phyloP scores from a whole-genome alignment of 2,888 invertebrate genomes.

The Drosophila paranaensis region DNA sequence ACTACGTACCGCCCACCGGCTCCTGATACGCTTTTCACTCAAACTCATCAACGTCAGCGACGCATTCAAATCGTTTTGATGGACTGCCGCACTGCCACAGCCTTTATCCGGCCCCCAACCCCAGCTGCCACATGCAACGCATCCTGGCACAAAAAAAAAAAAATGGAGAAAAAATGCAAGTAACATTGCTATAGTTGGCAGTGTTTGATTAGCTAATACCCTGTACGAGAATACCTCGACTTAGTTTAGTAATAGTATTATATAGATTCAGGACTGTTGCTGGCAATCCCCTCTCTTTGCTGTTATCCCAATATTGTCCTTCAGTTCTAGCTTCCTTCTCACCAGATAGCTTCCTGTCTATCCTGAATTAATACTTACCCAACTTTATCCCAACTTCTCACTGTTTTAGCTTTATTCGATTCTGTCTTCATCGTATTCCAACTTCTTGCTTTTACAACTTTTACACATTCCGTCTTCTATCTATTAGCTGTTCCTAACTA shows the following conservation, averaged over 20 bases:
- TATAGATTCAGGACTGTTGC: too few relatives aligned
- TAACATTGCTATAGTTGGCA: not conserved
- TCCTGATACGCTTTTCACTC: conserved; percentile 65
- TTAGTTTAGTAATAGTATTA: not conserved
- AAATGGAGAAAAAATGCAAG: conserved; percentile 13
- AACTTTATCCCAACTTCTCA: too few relatives aligned
- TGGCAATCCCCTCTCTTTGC: not conserved
- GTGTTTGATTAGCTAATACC: not conserved
- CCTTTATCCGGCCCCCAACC: conserved; percentile 33
- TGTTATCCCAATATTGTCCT: not conserved
- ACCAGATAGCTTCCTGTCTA: too few relatives aligned
- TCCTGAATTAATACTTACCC: too few relatives aligned
- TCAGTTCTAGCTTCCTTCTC: too few relatives aligned
- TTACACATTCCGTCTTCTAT: not conserved
- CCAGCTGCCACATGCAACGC: conserved; percentile 48
- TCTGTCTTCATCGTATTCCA: not conserved
- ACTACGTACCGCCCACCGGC: conserved; percentile 3
- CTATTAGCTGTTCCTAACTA: too few relatives aligned
- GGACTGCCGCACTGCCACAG: conserved; percentile 68
- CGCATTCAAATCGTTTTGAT: conserved; percentile 84
- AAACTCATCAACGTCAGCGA: conserved; percentile 83
- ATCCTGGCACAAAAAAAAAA: conserved; percentile 69
- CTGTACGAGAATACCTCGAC: not conserved
- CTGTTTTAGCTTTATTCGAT: too few relatives aligned
- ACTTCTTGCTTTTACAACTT: not conserved